Conservation (phyloP, 2,888 invertebrate species). For the Hemicrepidius hirtus region DNA sequence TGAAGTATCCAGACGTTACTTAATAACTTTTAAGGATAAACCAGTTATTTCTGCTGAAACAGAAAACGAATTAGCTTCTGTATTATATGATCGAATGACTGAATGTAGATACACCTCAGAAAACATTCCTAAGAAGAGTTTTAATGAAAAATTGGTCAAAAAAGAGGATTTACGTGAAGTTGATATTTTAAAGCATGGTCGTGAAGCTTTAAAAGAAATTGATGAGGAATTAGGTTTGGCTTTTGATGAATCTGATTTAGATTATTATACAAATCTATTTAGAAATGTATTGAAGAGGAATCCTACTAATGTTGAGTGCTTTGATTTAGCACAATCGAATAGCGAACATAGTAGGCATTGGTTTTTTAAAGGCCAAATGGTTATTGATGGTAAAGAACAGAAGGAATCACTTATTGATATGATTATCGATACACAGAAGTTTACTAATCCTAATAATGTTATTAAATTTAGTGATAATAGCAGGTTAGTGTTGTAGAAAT, state of each 20-base stretch:
- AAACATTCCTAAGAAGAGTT: conserved; percentile 79
- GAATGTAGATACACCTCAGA: conserved; percentile 86
- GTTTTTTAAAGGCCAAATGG: conserved; percentile 96
- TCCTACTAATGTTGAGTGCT: conserved; percentile 97
- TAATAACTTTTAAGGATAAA: conserved; percentile 74
- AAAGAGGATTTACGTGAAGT: conserved; percentile 88
- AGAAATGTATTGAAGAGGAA: conserved; percentile 87
- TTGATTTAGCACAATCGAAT: conserved; percentile 98
- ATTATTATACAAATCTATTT: conserved; percentile 93
- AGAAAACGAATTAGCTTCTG: conserved; percentile 74
- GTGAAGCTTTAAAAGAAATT: conserved; percentile 86
- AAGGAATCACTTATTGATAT: conserved; percentile 92
- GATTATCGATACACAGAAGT: conserved; percentile 92
- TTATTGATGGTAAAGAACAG: conserved; percentile 86
- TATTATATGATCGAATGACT: conserved; percentile 95
- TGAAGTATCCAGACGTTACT: conserved; percentile 88
- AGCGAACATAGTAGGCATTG: conserved; percentile 99
- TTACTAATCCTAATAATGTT: conserved; percentile 93
- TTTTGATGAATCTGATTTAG: conserved; percentile 94
- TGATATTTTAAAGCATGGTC: conserved; percentile 86
- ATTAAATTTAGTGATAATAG: conserved; percentile 99
- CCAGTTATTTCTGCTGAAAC: conserved; percentile 69
- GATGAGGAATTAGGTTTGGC: conserved; percentile 81
- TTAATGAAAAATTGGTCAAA: conserved; percentile 80
- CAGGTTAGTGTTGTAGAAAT: conserved; percentile 79